Conservation (phyloP, 2,113 vertebrate genomes). For the Pterocles gutturalis region DNA sequence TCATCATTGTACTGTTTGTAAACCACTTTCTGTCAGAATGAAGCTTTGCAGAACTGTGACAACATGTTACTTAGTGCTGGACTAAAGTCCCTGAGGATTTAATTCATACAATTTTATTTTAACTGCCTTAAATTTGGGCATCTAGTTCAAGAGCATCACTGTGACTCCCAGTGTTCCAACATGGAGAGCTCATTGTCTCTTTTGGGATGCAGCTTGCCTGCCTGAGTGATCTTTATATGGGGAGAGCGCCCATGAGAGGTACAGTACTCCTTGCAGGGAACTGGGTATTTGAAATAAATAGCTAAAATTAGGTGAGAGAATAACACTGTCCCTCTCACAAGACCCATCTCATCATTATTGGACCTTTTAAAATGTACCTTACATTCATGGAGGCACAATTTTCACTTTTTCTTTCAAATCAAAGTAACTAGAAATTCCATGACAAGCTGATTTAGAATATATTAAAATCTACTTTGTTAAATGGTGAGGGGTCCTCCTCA, state of each 20-base stretch:
- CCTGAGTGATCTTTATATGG: background rate
- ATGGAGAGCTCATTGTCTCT: background rate
- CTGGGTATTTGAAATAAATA: background rate
- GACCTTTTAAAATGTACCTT: background rate
- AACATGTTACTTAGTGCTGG: background rate
- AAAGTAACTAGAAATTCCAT: background rate
- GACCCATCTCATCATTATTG: background rate
- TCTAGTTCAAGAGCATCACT: background rate
- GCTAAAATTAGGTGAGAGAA: background rate
- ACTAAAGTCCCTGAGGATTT: background rate
- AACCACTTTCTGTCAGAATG: background rate
- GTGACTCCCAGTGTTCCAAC: background rate
- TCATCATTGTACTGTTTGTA: background rate
- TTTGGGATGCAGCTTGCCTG: background rate
- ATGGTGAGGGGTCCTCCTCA: accelerated
- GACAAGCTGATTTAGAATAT: background rate
- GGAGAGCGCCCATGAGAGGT: background rate
- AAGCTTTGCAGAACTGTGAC: background rate
- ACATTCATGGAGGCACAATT: background rate
- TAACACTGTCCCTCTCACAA: background rate
- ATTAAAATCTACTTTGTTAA: background rate
- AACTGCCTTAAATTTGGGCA: background rate
- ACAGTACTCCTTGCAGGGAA: background rate
- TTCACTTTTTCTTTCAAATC: background rate
- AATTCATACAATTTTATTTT: background rate